A percentile compares a stretch with the other conserved stretches of the same genome.
These are phyloP conservation scores for Ridgeia piscesae DNA, from an alignment of 1,140 invertebrate genomes.

Conservation along the genomic window DNA sequence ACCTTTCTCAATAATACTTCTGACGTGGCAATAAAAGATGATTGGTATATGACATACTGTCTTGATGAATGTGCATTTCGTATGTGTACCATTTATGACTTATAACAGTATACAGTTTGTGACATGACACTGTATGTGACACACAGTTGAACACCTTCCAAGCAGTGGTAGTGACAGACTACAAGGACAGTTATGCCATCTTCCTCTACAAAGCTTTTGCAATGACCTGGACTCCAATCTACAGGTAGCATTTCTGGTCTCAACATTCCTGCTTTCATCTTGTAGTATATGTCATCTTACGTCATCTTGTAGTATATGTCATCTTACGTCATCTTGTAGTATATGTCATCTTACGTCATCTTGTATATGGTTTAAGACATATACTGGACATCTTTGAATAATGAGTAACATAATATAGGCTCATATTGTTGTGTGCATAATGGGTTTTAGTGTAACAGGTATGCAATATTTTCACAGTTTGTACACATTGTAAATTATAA, in stretches of 20 bases:
- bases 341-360: not conserved
- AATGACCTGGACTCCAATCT: not conserved
- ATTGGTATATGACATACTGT: too few relatives aligned
- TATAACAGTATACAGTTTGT: too few relatives aligned
- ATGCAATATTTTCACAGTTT: not conserved
- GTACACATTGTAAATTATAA: not conserved
- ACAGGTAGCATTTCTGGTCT: constrained; percentile 10
- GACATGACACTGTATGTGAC: too few relatives aligned
- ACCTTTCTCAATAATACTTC: not conserved
- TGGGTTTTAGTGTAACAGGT: too few relatives aligned
- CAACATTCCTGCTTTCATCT: not conserved
- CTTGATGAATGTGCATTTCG: too few relatives aligned
- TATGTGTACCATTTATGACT: too few relatives aligned
- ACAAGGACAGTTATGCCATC: not conserved
- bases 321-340: not conserved
- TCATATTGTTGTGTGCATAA: too few relatives aligned
- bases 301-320: not conserved
- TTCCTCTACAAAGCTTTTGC: not conserved
- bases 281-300: not conserved
- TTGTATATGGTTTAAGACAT: not conserved
- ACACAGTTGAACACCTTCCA: constrained; percentile 13
- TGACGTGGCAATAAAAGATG: too few relatives aligned
- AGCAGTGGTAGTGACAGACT: constrained; percentile 6
- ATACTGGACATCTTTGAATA: too few relatives aligned
- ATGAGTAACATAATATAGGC: not conserved